These are phyloP conservation scores for Nephila pilipes DNA, from an alignment of 1,140 invertebrate genomes.

Conservation along the genomic window DNA sequence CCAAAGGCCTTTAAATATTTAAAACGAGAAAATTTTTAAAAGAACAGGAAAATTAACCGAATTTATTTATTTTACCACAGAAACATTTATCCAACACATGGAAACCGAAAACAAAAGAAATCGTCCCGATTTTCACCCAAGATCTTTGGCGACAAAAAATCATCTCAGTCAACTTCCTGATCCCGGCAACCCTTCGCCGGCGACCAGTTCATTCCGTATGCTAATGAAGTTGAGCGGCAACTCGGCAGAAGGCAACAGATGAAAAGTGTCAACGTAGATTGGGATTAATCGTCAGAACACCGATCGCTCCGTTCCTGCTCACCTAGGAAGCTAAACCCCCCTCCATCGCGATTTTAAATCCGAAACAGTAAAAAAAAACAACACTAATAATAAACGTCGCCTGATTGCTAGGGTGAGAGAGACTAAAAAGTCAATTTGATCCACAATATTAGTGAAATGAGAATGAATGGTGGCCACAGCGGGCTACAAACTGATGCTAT, in stretches of 20 bases:
- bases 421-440: slow-evolving; percentile 54
- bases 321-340: neutral
- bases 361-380: slow-evolving; percentile 20
- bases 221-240: slow-evolving; percentile 70
- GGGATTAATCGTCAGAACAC: slow-evolving; percentile 70
- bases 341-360: neutral
- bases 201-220: slow-evolving; percentile 70
- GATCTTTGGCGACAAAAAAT: neutral
- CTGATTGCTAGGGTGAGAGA: slow-evolving; percentile 21
- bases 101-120: too few relatives aligned
- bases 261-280: slow-evolving; percentile 73
- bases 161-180: neutral
- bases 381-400: neutral
- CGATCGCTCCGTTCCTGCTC: slow-evolving; percentile 22
- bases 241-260: slow-evolving; percentile 61
- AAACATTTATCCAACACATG: too few relatives aligned
- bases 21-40: too few relatives aligned
- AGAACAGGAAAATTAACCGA: too few relatives aligned
- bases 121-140: neutral
- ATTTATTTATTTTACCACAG: too few relatives aligned
- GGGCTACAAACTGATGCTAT: neutral
- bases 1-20: too few relatives aligned
- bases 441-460: slow-evolving; percentile 40
- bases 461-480: slow-evolving; percentile 19
- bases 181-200: neutral